Evolutionary conservation across 2,113 vertebrate species (phyloP).

Genomic region (Scalopus aquaticus): DNA sequence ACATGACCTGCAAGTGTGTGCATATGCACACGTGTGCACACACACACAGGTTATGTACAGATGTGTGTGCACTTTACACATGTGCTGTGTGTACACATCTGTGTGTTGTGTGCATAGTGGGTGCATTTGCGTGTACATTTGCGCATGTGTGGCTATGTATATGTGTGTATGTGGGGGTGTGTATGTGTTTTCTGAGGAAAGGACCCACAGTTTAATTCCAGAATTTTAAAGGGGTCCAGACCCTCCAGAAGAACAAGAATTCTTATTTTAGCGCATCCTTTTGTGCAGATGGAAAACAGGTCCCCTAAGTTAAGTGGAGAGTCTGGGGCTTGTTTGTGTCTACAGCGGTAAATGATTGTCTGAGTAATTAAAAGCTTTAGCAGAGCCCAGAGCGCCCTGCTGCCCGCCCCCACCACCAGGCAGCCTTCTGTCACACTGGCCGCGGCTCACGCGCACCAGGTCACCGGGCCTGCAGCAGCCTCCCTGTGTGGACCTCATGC

Average conservation of each 20-base stretch:
- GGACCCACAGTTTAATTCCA: not conserved
- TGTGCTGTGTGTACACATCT: too few relatives aligned
- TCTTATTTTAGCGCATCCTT: not conserved
- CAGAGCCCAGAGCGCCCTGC: not conserved
- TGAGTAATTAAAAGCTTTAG: conserved; percentile 54
- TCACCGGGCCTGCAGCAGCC: not conserved
- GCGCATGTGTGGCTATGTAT: too few relatives aligned
- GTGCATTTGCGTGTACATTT: rapidly evolving
- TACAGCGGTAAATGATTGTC: conserved; percentile 4
- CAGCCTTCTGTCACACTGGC: not conserved
- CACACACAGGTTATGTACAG: rapidly evolving
- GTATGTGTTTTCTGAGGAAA: not conserved
- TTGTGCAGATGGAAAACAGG: not conserved
- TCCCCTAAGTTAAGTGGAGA: not conserved
- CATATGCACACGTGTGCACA: rapidly evolving
- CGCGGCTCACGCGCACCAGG: not conserved
- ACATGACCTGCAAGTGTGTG: not conserved
- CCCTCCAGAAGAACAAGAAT: not conserved
- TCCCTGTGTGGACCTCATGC: not conserved
- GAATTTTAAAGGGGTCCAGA: not conserved
- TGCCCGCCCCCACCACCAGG: not conserved
- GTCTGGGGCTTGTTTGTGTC: not conserved
- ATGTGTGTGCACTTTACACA: rapidly evolving
- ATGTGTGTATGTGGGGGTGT: too few relatives aligned
- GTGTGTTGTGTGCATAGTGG: too few relatives aligned